Conservation (phyloP, 2,797 vertebrate genomes). For the Sciurus vulgaris region DNA sequence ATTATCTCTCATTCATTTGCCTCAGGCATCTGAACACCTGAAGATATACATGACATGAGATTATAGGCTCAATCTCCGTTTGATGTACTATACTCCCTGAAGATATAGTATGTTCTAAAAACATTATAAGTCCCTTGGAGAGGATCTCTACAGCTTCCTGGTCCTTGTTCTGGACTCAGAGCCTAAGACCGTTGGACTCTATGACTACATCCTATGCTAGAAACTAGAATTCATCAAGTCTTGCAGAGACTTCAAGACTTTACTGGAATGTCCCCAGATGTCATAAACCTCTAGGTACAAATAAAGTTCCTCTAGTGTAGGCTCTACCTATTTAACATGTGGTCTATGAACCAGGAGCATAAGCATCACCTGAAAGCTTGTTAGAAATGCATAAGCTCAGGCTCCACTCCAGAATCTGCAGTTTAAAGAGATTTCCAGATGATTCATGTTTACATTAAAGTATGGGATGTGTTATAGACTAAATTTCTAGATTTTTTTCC, state of each 20-base stretch:
- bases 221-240: constrained; percentile 6
- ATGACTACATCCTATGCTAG: background rate
- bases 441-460: background rate
- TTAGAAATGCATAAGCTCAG: background rate
- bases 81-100: background rate
- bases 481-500: background rate
- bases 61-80: background rate
- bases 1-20: background rate
- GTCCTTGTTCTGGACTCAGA: background rate
- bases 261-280: background rate
- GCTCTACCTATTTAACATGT: background rate
- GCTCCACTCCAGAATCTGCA: background rate
- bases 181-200: background rate
- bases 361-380: background rate
- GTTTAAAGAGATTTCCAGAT: background rate
- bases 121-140: background rate
- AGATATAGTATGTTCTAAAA: background rate
- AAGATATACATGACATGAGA: background rate
- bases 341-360: background rate
- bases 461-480: constrained; percentile 6
- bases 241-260: background rate
- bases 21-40: background rate
- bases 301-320: background rate
- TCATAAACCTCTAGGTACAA: background rate
- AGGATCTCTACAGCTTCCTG: background rate